Evolutionary conservation across 1,140 invertebrate genomes (phyloP), one percentile per base, ranked within the genome.

Genomic region (Contarinia nasturtii): DNA sequence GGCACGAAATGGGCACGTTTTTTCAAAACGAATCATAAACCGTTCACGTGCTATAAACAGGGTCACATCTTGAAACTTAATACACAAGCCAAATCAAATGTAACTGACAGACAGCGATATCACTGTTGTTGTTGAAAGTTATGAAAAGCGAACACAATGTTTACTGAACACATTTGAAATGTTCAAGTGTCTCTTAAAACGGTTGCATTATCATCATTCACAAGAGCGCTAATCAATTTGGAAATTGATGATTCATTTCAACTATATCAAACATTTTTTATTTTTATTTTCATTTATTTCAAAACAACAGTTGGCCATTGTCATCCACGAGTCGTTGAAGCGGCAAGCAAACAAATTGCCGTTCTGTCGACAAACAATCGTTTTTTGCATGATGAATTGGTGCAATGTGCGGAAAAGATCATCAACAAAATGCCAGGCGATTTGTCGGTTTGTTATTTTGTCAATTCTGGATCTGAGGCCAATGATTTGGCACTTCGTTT

Each of bases 401-500:
- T 95, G 14, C 68, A 93, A 19, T 88, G 90, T 55, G 92, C 94
- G 1, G 71, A 90, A 56, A 79, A 80, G 53, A 66, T 98, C 48
- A 77, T 84, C 3, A 74, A 74, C 42, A 82, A 89, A 17, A 73
- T 98, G 59, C 85, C 85, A 2, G 49, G 50, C 7, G 73, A 79
- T 45, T 63, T 89, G n/a, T 87, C 83, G 14, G 89, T 97, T 7
- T 94, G 92, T 58, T 97, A 87, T 68, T 87, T 98, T 54, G 91
- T 96, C 15, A 99, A 98, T 66, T 98, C 95, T 2, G 95, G 93
- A n/a, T 97, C 92, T 22, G 94, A 98, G 70, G 93, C 95, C 2
- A 99, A 98, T 68, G 95, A 99, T 68, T 69, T 99, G 51, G 95
- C 95, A 0, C 62, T 98, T 7, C 74, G 93, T 42, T 67, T 99